These are phyloP conservation scores for Cairina moschata DNA, from an alignment of 2,113 vertebrate genomes.

Conservation along the genomic window DNA sequence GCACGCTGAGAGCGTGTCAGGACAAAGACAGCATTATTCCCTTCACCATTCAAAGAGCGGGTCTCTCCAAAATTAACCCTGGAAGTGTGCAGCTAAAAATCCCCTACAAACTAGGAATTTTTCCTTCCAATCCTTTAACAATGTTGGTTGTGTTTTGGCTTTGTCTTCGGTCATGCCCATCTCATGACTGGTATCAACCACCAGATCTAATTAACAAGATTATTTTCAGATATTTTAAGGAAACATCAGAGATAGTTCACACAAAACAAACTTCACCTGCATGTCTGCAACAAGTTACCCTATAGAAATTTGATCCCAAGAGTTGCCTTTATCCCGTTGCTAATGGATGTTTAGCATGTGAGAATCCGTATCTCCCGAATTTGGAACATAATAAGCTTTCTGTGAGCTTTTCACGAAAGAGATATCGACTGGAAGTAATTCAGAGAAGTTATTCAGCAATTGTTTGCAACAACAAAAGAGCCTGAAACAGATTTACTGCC, in stretches of 20 bases:
- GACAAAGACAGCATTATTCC: background rate
- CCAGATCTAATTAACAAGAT: background rate
- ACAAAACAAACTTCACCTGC: background rate
- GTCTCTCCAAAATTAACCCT: background rate
- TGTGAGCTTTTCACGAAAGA: background rate
- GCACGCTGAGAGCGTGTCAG: rapidly evolving
- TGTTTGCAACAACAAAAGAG: conserved; percentile 41
- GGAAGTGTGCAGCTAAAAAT: background rate
- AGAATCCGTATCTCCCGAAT: background rate
- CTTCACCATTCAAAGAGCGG: background rate
- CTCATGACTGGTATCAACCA: rapidly evolving
- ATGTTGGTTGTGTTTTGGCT: background rate
- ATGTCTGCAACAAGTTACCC: background rate
- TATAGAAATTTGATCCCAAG: background rate
- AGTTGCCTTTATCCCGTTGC: background rate
- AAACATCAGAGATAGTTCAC: background rate
- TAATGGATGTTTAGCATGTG: conserved; percentile 20
- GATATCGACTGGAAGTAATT: conserved; percentile 51
- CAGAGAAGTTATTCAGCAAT: conserved; percentile 45
- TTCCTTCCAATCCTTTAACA: background rate
- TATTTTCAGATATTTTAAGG: background rate
- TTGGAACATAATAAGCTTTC: conserved; percentile 31
- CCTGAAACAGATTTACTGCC: conserved; percentile 19
- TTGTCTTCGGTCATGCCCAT: background rate
- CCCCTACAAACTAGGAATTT: rapidly evolving